A percentile compares a stretch with the other conserved stretches of the same genome.
phyloP scores from a whole-genome alignment of 2,113 vertebrate genomes.

The Gnathonemus echidnorhynchus region DNA sequence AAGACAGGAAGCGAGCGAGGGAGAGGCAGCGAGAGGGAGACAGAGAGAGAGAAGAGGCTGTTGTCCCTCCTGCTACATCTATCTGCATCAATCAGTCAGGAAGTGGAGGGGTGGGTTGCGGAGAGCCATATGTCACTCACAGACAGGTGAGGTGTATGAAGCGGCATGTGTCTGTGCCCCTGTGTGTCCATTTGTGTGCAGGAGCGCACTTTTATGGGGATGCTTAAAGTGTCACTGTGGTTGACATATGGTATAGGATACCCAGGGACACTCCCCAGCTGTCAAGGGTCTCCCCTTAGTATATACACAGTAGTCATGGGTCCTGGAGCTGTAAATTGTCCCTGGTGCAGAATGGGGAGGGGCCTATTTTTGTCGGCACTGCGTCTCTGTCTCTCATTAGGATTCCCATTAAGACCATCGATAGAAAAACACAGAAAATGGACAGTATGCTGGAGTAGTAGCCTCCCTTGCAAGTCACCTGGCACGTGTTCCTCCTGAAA shows the following conservation, averaged over 20 bases:
- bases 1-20: constrained; percentile 11
- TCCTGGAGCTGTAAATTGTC: neutral
- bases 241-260: neutral
- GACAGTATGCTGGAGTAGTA: neutral
- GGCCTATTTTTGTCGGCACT: neutral
- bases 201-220: neutral
- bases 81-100: constrained; percentile 41
- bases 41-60: constrained; percentile 16
- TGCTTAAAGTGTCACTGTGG: neutral
- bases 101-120: constrained; percentile 37
- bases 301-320: neutral
- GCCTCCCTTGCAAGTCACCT: neutral
- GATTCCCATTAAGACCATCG: neutral
- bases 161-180: neutral
- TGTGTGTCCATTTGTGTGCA: constrained; percentile 8
- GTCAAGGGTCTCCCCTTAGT: neutral
- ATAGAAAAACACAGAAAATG: neutral
- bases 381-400: neutral
- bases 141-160: constrained; percentile 26
- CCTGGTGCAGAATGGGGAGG: neutral
- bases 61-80: constrained; percentile 29
- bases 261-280: neutral
- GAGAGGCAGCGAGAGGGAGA: constrained; percentile 4
- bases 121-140: constrained; percentile 29
- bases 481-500: neutral